Evolutionary conservation across 2,797 vertebrate genomes (phyloP).

Genomic region (Echiichthys vipera): DNA sequence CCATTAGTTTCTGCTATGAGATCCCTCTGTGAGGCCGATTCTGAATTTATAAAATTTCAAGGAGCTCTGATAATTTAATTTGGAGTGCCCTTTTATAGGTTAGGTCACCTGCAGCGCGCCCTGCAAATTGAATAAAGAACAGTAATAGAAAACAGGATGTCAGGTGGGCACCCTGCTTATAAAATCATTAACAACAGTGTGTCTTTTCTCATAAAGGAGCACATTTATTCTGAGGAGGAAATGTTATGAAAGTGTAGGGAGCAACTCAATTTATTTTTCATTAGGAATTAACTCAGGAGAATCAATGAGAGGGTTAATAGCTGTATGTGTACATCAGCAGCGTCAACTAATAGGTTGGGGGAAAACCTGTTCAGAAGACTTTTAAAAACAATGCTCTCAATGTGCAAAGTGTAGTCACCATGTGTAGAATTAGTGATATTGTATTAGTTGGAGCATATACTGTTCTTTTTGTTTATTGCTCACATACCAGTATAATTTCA

Average conservation of each 20-base stretch:
- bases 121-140: slow-evolving; percentile 91
- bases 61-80: slow-evolving; percentile 89
- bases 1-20: slow-evolving; percentile 81
- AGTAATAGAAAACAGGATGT: slow-evolving; percentile 86
- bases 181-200: slow-evolving; percentile 90
- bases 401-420: slow-evolving; percentile 10
- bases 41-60: slow-evolving; percentile 89
- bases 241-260: slow-evolving; percentile 83
- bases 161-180: slow-evolving; percentile 86
- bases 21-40: slow-evolving; percentile 81
- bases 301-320: slow-evolving; percentile 77
- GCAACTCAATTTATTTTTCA: slow-evolving; percentile 85
- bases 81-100: slow-evolving; percentile 90
- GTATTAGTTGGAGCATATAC: neutral
- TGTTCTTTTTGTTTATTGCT: slow-evolving; percentile 1
- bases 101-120: slow-evolving; percentile 88
- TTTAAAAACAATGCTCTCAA: slow-evolving; percentile 32
- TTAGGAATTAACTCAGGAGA: slow-evolving; percentile 82
- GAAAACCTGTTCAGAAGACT: slow-evolving; percentile 29
- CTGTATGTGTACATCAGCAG: slow-evolving; percentile 66
- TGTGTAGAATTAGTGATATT: neutral
- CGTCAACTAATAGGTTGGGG: slow-evolving; percentile 65
- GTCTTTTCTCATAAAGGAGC: slow-evolving; percentile 87
- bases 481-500: neutral
- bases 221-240: slow-evolving; percentile 87